Base-by-base conservation (phyloP, 37 sponge, comb jelly and placozoan species). In the Petrosia ficiformis region DNA sequence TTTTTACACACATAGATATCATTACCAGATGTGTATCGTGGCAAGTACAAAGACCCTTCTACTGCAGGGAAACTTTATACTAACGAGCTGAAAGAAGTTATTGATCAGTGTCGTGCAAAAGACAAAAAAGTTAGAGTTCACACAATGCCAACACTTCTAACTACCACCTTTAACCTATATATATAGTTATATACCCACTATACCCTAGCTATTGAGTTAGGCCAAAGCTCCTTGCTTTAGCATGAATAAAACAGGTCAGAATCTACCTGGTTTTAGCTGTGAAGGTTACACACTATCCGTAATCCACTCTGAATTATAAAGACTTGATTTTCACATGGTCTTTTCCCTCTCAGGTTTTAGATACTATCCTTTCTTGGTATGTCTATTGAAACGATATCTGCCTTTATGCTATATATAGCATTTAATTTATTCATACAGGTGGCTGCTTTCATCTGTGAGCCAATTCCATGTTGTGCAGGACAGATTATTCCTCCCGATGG, bases 391-490 rank as follows among this genome's bases (percentile, higher is more conserved):
- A 30, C 33, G 21, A 64, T 11, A n/a, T n/a, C n/a, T n/a, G n/a
- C n/a, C n/a, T 31, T 64, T 31, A 30, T 25, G 6, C 6, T n/a
- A n/a, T n/a, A n/a, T 19, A 64, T 30, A 30, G 24, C 29, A 19
- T 24, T 30, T 78, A 42, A 41, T 42, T 29, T 78, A 32, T 59
- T 80, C 8, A 5, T 61, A 5, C n/a, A 61, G 63, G 63, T 61
- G 11, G 63, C 79, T 71, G 90, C 82, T n/a, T 90, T 94, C 75
- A 80, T 94, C 29, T 77, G 74, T 25, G 95, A 94, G 74, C 56
- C 87, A 22, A 71, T 83, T n/a, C 68, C 71, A 16, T 86, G 78
- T 65, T 83, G 84, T 72, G 92, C 81, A 19, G 95, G 95, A 0
- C 70, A 76, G 61, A 54, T 91, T 30, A 37, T 87, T 28, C 73